Evolutionary conservation across 2,888 invertebrate species (phyloP).

Genomic region (Mythimna loreyi): DNA sequence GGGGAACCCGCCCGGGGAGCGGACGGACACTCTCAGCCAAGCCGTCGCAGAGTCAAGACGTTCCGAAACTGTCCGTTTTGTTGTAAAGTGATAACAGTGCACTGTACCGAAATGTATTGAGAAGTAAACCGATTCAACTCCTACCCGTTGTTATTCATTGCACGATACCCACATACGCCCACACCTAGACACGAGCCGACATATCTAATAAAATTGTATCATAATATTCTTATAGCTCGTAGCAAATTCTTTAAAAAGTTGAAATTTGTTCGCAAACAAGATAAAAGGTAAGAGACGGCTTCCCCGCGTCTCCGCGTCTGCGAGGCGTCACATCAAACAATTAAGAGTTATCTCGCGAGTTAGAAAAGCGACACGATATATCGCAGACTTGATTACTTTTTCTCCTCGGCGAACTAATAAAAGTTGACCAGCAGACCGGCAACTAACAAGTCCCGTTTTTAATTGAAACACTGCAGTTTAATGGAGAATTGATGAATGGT

Average conservation of each 20-base stretch:
- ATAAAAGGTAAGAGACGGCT: constrained; percentile 67
- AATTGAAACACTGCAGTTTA: constrained; percentile 76
- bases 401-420: constrained; percentile 85
- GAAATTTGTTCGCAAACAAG: constrained; percentile 72
- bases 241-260: constrained; percentile 70
- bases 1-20: too few relatives aligned
- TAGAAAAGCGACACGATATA: constrained; percentile 80
- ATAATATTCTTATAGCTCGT: constrained; percentile 50
- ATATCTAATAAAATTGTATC: constrained; percentile 31
- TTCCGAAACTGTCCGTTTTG: too few relatives aligned
- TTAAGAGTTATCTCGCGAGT: constrained; percentile 82
- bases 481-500: constrained; percentile 51
- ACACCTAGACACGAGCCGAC: too few relatives aligned
- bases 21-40: too few relatives aligned
- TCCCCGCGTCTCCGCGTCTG: constrained; percentile 60
- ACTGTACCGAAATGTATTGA: too few relatives aligned
- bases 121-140: too few relatives aligned
- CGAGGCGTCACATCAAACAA: constrained; percentile 81
- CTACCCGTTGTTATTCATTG: too few relatives aligned
- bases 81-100: too few relatives aligned
- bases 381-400: constrained; percentile 86
- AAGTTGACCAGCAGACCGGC: constrained; percentile 84
- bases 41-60: too few relatives aligned
- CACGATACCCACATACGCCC: too few relatives aligned
- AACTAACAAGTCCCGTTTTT: constrained; percentile 78